Evolutionary conservation across 2,113 vertebrate species (phyloP).

Genomic region (Ornithorhynchus anatinus): DNA sequence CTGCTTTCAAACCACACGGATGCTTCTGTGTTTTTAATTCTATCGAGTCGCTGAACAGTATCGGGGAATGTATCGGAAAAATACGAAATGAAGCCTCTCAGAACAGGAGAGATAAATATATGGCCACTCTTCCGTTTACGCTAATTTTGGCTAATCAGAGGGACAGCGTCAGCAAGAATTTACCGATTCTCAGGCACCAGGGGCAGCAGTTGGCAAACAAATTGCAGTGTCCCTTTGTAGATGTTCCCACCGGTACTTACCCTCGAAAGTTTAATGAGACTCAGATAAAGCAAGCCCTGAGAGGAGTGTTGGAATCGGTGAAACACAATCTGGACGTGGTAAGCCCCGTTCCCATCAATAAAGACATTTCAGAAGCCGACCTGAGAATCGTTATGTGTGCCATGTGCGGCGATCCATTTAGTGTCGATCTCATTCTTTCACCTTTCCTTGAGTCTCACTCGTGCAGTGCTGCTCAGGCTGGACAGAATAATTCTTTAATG

Average conservation of each 20-base stretch:
- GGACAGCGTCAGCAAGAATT: slow-evolving; percentile 90
- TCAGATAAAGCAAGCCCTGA: slow-evolving; percentile 94
- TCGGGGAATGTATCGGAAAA: slow-evolving; percentile 93
- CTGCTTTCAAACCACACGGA: slow-evolving; percentile 93
- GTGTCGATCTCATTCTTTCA: slow-evolving; percentile 97
- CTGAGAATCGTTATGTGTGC: slow-evolving; percentile 97
- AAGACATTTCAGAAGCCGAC: slow-evolving; percentile 94
- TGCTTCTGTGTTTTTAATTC: slow-evolving; percentile 98
- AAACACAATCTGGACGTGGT: slow-evolving; percentile 94
- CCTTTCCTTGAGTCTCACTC: slow-evolving; percentile 96
- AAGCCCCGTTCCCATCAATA: slow-evolving; percentile 89
- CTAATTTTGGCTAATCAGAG: slow-evolving; percentile 96
- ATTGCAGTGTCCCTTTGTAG: slow-evolving; percentile 96
- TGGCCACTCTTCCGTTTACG: slow-evolving; percentile 90
- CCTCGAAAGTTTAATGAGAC: slow-evolving; percentile 96
- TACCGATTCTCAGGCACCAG: slow-evolving; percentile 95
- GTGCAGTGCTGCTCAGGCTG: slow-evolving; percentile 93
- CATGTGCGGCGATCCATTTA: slow-evolving; percentile 98
- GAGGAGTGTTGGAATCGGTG: slow-evolving; percentile 90
- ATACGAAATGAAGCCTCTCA: slow-evolving; percentile 91
- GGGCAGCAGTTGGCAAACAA: slow-evolving; percentile 98
- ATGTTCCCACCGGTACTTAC: slow-evolving; percentile 89
- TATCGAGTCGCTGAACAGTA: slow-evolving; percentile 93
- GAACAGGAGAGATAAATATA: slow-evolving; percentile 88
- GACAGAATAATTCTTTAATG: slow-evolving; percentile 93